A percentile compares a stretch with the other conserved stretches of the same genome.
Evolutionary conservation across 1,140 invertebrate species (phyloP).

Genomic region (Oreohelix idahoensis): DNA sequence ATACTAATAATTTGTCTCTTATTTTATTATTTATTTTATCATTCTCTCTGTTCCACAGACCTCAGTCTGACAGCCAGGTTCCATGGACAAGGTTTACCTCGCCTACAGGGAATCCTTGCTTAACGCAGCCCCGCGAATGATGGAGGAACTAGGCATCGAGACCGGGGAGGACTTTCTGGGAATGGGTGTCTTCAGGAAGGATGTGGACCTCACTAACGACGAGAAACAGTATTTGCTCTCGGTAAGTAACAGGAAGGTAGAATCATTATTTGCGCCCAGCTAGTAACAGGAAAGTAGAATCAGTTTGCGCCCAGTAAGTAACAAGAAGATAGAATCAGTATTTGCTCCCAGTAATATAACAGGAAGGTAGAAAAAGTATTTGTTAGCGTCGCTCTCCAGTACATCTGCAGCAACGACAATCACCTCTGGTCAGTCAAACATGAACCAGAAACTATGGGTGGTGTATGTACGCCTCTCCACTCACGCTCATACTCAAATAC

Average conservation of each 20-base stretch:
- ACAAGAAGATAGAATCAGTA: too few relatives aligned
- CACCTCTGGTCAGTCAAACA: too few relatives aligned
- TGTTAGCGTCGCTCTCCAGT: too few relatives aligned
- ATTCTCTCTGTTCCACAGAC: slow-evolving; percentile 15
- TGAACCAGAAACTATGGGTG: too few relatives aligned
- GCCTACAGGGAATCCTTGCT: slow-evolving; percentile 67
- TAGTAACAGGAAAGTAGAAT: not conserved
- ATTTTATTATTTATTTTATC: too few relatives aligned
- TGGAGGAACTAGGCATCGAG: slow-evolving; percentile 58
- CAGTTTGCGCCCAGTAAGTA: not conserved
- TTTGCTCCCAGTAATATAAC: too few relatives aligned
- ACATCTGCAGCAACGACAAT: too few relatives aligned
- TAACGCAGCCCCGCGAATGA: slow-evolving; percentile 56
- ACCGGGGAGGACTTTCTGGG: slow-evolving; percentile 59
- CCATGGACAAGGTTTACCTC: slow-evolving; percentile 71
- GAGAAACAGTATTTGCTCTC: slow-evolving; percentile 73
- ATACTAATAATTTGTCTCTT: too few relatives aligned
- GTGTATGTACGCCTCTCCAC: too few relatives aligned
- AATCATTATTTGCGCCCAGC: not conserved
- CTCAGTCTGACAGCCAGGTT: slow-evolving; percentile 22
- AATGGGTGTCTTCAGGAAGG: slow-evolving; percentile 70
- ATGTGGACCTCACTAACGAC: slow-evolving; percentile 69
- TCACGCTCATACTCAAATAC: too few relatives aligned
- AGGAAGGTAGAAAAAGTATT: too few relatives aligned
- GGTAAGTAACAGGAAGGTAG: slow-evolving; percentile 41